These are phyloP conservation scores for Muntiacus reevesi DNA, from an alignment of 2,113 vertebrate genomes.

Conservation along the genomic window DNA sequence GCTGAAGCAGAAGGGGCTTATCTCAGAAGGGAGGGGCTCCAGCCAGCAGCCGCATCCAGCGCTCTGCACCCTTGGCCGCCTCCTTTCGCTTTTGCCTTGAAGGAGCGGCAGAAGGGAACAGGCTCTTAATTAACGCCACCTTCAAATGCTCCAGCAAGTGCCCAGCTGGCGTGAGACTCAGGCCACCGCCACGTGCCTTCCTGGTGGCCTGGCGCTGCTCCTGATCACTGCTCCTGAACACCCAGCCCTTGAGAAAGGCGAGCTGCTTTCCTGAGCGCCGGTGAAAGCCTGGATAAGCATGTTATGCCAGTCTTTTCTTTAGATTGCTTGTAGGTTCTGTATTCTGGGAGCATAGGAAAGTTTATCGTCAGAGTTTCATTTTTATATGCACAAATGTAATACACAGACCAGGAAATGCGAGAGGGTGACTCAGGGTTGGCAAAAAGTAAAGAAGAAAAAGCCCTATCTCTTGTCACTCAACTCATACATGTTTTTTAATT, in stretches of 20 bases:
- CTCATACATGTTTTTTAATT: background rate
- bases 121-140: slow-evolving; percentile 34
- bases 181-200: background rate
- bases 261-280: background rate
- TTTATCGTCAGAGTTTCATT: background rate
- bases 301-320: background rate
- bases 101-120: slow-evolving; percentile 30
- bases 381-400: background rate
- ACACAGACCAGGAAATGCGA: background rate
- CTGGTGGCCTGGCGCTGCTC: background rate
- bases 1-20: background rate
- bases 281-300: background rate
- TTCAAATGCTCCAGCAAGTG: background rate
- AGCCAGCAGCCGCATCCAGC: background rate
- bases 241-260: background rate
- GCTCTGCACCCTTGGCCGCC: background rate
- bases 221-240: background rate
- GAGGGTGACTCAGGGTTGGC: background rate
- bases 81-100: background rate
- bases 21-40: rapidly evolving
- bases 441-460: background rate
- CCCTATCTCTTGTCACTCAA: background rate
- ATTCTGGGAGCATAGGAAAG: background rate
- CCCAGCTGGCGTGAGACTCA: background rate
- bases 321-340: background rate